Conservation (phyloP, 92 coral and sea anemone species). For the Chrysogorgia sp. region DNA sequence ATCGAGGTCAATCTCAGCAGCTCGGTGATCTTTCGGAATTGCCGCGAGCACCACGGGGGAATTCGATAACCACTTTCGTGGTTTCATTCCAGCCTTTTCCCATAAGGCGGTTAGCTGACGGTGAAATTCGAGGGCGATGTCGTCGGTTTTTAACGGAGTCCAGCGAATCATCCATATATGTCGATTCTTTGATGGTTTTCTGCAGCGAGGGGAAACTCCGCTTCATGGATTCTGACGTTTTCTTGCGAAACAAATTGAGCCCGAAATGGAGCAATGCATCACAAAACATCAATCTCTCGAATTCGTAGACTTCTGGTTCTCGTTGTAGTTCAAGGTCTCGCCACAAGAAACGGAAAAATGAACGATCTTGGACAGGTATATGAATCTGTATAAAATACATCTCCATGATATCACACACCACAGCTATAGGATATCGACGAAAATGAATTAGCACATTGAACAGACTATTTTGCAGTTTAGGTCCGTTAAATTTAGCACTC, state of each 20-base stretch:
- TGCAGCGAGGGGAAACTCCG: constrained; percentile 1
- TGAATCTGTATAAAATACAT: constrained; percentile 26
- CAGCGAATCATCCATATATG: constrained; percentile 47
- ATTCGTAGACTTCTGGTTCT: constrained; percentile 29
- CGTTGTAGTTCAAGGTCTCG: constrained; percentile 10
- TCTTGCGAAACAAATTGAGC: constrained; percentile 25
- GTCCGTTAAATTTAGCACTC: constrained; percentile 20
- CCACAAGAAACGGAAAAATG: constrained; percentile 31
- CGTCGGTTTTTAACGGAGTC: constrained; percentile 11
- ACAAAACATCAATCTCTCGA: constrained; percentile 18
- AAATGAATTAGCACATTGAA: constrained; percentile 21
- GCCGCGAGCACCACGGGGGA: background rate
- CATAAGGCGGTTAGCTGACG: background rate
- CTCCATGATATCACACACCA: constrained; percentile 3
- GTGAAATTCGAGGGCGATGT: background rate
- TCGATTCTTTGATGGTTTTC: constrained; percentile 29
- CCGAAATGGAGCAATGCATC: constrained; percentile 21
- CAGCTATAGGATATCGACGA: constrained; percentile 24
- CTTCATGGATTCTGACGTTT: background rate
- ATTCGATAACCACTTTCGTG: background rate
- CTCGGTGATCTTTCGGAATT: no score
- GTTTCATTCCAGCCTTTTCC: background rate
- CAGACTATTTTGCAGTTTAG: constrained; percentile 26
- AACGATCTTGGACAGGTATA: constrained; percentile 15
- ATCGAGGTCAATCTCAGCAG: background rate